Base-by-base conservation (phyloP, 2,113 vertebrate species). In the Myrmecobius fasciatus region DNA sequence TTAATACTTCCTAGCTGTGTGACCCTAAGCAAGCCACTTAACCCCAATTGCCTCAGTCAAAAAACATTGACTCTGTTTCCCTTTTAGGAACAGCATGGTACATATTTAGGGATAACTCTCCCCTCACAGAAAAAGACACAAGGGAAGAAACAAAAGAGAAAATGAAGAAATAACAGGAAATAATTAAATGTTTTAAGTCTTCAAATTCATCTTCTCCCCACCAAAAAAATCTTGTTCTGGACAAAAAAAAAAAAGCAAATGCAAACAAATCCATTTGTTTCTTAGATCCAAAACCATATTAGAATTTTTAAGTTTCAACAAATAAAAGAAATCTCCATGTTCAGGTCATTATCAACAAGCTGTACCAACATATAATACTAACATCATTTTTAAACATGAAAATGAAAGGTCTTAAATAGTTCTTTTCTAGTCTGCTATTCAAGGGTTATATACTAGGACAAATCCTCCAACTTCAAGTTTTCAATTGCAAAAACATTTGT, bases 351-450 rank as follows among this genome's bases (percentile, higher is more conserved):
- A 25, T 3, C 12, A 52, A 46, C 0, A 6, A 60, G 25, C 24
- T n/a, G 47, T 31, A 43, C 2, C 14, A 5, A n/a, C 6, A 89
- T 60, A 10, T 0, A 36, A 83, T 28, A 60, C 46, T 53, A 88
- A 83, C n/a, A 91, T 53, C 36, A 14, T 22, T 94, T 53, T 14
- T 48, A 91, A 95, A 91, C 43, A 83, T 83, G n/a, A 83, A 83
- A 83, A 83, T 24, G 1, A 6, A 83, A 83, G 67, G 17, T n/a
- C 7, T 43, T 83, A 43, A 43, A n/a, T 83, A n/a, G 1, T 43
- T 83, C 67, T 83, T 83, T 83, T 83, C 36, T 43, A 83, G 67
- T 43, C n/a, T 83, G 17, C 36, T 43, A 8, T n/a, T 43, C 67
- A 43, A 83, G 20, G 6, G 20, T 43, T 83, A 83, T 6, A 83